Percentiles rank a stretch among this genome's conserved stretches.
These are phyloP conservation scores for Pseudorhiza aurosa DNA, from an alignment of 30 jellyfish, hydroid and myxozoan species.

Conservation along the genomic window DNA sequence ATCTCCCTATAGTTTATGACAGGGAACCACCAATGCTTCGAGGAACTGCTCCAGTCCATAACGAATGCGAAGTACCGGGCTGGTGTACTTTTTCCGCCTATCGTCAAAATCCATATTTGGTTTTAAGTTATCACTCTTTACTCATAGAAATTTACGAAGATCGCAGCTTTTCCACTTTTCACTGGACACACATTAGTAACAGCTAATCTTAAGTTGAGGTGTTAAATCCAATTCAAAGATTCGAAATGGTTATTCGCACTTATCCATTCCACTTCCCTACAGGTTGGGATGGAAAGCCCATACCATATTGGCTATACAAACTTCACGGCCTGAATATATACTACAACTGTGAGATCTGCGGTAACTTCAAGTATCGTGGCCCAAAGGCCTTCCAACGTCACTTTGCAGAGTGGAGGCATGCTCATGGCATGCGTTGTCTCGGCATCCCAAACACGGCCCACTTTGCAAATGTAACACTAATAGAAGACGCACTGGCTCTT, in stretches of 20 bases:
- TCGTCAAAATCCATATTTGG: too few relatives aligned
- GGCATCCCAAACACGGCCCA: constrained; percentile 98
- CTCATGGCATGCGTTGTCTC: constrained; percentile 98
- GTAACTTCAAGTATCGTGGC: constrained; percentile 95
- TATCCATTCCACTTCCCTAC: too few relatives aligned
- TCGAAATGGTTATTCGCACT: background rate
- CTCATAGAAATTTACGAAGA: too few relatives aligned
- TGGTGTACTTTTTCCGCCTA: too few relatives aligned
- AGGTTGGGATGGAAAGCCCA: constrained; percentile 99
- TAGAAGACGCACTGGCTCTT: constrained; percentile 90
- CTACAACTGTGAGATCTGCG: constrained; percentile 96
- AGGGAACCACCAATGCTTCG: too few relatives aligned
- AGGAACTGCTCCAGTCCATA: too few relatives aligned
- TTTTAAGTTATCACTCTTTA: too few relatives aligned
- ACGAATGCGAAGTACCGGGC: too few relatives aligned
- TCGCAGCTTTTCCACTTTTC: too few relatives aligned
- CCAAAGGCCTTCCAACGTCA: constrained; percentile 99
- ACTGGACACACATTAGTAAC: too few relatives aligned
- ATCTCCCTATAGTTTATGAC: too few relatives aligned
- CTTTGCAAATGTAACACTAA: constrained; percentile 91
- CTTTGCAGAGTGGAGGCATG: constrained; percentile 99
- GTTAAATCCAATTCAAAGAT: background rate
- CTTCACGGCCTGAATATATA: constrained; percentile 91
- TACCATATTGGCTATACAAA: constrained; percentile 96
- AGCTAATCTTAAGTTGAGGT: too few relatives aligned